These are phyloP conservation scores for Coremacera marginata DNA, from an alignment of 2,888 invertebrate species.

Conservation along the genomic window DNA sequence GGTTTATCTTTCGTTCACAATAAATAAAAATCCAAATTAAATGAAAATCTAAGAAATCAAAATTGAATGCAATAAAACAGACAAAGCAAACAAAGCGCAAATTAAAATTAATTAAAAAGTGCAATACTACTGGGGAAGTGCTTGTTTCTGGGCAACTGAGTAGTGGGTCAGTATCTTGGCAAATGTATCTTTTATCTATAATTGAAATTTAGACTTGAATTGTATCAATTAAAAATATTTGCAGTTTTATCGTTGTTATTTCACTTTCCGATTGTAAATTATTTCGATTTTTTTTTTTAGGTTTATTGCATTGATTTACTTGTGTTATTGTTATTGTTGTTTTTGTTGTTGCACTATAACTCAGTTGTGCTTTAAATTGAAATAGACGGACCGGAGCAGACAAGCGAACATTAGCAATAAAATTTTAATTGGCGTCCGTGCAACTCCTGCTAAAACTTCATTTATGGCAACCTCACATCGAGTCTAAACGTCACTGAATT, in stretches of 20 bases:
- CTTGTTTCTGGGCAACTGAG: neutral
- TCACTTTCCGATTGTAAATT: neutral
- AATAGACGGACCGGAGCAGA: conserved; percentile 58
- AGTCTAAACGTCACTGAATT: conserved; percentile 27
- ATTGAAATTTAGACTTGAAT: conserved; percentile 37
- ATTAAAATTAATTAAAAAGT: conserved; percentile 8
- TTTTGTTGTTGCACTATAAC: conserved; percentile 59
- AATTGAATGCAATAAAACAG: neutral
- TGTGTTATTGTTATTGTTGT: conserved; percentile 32
- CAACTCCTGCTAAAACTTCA: conserved; percentile 52
- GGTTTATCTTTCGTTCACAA: neutral
- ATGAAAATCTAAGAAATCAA: neutral
- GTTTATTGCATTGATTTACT: too few species aligned
- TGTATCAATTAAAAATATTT: conserved; percentile 36
- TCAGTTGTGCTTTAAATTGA: conserved; percentile 56
- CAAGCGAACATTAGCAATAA: conserved; percentile 63
- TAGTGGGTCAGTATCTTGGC: neutral
- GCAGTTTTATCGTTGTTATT: conserved; percentile 7
- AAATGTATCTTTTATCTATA: conserved; percentile 39
- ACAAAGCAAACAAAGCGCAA: neutral
- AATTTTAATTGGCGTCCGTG: conserved; percentile 60
- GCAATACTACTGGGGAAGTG: neutral
- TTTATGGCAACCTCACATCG: conserved; percentile 53
- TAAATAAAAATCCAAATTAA: neutral
- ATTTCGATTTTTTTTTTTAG: neutral